Evolutionary conservation across 2,888 invertebrate genomes (phyloP).

Genomic region (Thymelicus sylvestris): DNA sequence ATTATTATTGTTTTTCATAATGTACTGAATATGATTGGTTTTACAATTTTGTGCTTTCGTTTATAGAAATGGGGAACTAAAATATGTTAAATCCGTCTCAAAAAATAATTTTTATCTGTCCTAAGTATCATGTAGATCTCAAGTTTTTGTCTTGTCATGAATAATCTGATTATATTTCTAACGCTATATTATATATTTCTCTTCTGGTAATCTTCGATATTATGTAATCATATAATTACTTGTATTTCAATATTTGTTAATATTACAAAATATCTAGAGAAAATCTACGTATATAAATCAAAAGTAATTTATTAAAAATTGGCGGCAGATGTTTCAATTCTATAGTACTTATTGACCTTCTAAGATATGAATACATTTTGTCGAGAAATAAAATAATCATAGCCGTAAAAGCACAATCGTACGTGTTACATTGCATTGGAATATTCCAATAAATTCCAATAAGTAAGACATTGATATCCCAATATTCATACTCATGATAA

Average conservation of each 20-base stretch:
- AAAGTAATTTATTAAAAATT: not conserved
- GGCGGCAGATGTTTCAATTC: not conserved
- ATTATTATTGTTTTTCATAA: slow-evolving; percentile 7
- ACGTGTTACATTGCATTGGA: slow-evolving; percentile 1
- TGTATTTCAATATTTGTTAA: not conserved
- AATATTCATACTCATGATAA: no score
- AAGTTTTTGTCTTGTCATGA: not conserved
- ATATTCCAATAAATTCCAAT: no score
- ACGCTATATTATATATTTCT: not conserved
- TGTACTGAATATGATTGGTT: slow-evolving; percentile 28
- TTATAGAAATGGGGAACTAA: slow-evolving; percentile 11
- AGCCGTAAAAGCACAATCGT: slow-evolving; percentile 13
- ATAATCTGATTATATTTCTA: not conserved
- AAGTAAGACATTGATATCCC: no score
- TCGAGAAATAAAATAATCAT: not conserved
- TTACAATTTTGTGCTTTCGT: slow-evolving; percentile 5
- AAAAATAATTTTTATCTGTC: slow-evolving; percentile 4
- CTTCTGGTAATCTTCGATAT: not conserved
- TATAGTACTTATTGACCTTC: slow-evolving; percentile 2
- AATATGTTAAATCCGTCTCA: slow-evolving; percentile 5
- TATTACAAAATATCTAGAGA: not conserved
- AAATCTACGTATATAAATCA: not conserved
- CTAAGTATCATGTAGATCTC: slow-evolving; percentile 5
- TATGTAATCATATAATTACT: not conserved
- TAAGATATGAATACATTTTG: no score